Percentiles rank a stretch among this genome's conserved stretches.
phyloP scores from a whole-genome alignment of 2,797 vertebrate species.

The Antrozous pallidus region DNA sequence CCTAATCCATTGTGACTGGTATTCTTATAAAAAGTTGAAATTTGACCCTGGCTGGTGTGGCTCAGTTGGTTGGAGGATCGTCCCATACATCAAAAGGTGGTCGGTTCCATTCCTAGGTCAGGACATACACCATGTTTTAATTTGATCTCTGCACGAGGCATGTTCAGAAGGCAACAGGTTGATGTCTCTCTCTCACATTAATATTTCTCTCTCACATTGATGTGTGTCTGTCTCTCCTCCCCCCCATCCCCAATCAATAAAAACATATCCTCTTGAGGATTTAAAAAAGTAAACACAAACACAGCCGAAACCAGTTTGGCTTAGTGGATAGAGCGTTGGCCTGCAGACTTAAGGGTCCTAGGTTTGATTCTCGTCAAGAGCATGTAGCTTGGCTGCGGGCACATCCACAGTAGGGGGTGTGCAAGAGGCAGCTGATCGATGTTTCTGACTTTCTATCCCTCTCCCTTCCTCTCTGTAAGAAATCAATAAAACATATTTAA shows the following conservation, averaged over 20 bases:
- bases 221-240: background rate
- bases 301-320: too few species aligned
- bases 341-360: too few species aligned
- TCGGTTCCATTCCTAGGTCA: background rate
- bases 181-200: background rate
- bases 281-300: background rate
- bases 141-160: background rate
- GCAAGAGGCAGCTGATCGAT: too few species aligned
- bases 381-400: too few species aligned
- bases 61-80: background rate
- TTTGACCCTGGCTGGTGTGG: background rate
- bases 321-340: too few species aligned
- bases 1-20: background rate
- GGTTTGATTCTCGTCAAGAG: too few species aligned
- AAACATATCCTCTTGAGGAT: background rate
- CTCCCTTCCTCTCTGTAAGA: too few species aligned
- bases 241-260: background rate
- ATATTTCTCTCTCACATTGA: background rate
- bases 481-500: too few species aligned
- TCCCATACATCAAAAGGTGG: background rate
- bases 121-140: background rate
- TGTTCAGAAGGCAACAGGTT: background rate
- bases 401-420: too few species aligned
- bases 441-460: too few species aligned
- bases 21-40: background rate